A percentile compares a stretch with the other conserved stretches of the same genome.
Conservation (phyloP, 2,888 invertebrate species). For the Noctua janthe region DNA sequence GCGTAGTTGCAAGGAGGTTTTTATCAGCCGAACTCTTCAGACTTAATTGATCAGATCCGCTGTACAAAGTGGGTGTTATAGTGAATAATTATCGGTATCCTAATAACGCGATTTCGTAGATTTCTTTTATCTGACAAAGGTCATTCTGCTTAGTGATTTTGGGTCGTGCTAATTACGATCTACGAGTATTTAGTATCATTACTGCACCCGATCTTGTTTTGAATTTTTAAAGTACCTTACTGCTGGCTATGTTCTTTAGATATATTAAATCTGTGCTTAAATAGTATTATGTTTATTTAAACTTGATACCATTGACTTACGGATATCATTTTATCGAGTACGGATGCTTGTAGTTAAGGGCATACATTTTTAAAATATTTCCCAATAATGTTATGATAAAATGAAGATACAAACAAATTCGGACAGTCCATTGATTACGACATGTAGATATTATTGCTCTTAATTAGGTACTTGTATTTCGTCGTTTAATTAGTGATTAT, state of each 20-base stretch:
- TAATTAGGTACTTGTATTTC: conserved; percentile 11
- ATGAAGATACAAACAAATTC: not conserved
- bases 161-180: not conserved
- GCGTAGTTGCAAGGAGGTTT: conserved; percentile 5
- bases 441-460: not conserved
- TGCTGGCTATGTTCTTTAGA: too few relatives aligned
- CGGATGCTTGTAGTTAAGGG: too few relatives aligned
- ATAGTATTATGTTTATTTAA: not conserved
- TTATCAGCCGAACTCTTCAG: conserved; percentile 3
- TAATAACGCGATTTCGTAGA: conserved; percentile 28
- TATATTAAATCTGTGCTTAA: too few relatives aligned
- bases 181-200: not conserved
- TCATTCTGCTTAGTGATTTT: not conserved
- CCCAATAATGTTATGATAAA: not conserved
- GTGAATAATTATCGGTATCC: conserved; percentile 11
- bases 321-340: too few relatives aligned
- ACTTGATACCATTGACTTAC: not conserved
- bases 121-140: conserved; percentile 34
- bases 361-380: not conserved
- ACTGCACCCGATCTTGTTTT: not conserved
- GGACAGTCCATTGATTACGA: not conserved
- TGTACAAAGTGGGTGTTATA: conserved; percentile 18
- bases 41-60: conserved; percentile 39
- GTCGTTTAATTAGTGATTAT: conserved; percentile 2
- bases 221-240: too few relatives aligned